These are phyloP conservation scores for Drepanosiphum platanoidis DNA, from an alignment of 2,888 invertebrate species.

Conservation along the genomic window DNA sequence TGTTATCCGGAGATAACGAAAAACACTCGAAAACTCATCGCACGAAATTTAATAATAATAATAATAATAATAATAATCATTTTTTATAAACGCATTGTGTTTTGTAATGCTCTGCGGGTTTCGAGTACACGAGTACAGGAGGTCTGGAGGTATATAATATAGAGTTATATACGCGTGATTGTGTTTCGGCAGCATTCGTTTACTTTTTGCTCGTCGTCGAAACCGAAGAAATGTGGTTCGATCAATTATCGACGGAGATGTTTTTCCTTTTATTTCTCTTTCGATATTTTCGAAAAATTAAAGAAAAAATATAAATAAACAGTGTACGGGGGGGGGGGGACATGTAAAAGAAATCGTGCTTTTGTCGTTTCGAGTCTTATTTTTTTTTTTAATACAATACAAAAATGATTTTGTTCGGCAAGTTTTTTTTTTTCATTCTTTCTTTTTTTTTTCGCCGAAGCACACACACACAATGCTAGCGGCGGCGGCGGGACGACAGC, in stretches of 20 bases:
- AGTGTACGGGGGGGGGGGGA: neutral
- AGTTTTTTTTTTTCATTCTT: neutral
- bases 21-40: neutral
- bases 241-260: neutral
- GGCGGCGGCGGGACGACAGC: no score
- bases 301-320: neutral
- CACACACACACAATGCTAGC: conserved; percentile 1
- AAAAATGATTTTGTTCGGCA: neutral
- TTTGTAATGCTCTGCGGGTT: no score
- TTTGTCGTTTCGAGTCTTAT: neutral
- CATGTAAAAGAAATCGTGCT: neutral
- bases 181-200: neutral
- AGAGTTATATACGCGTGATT: no score
- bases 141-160: no score
- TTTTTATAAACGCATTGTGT: conserved; percentile 4
- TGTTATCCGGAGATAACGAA: neutral
- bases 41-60: no score
- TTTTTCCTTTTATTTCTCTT: neutral
- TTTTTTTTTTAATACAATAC: conserved; percentile 8
- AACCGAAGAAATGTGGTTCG: neutral
- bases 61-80: no score
- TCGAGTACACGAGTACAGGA: neutral
- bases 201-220: neutral
- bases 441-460: neutral
- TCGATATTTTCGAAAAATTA: neutral